These are phyloP conservation scores for Amblyopsis hoosieri DNA, from an alignment of 2,797 vertebrate genomes.

Conservation along the genomic window DNA sequence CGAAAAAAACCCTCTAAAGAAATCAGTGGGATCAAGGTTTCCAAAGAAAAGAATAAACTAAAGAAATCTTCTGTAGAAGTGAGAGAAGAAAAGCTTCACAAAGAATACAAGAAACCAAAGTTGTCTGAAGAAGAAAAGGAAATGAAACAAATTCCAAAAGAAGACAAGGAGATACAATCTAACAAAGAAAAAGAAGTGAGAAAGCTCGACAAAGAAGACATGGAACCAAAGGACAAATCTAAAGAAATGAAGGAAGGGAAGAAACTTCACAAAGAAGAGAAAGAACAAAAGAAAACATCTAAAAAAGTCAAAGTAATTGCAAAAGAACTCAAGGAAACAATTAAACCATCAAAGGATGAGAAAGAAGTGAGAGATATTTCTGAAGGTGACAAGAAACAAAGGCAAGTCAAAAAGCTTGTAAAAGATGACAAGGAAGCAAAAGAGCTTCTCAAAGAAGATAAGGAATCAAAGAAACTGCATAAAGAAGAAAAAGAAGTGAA, in stretches of 20 bases:
- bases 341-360: neutral
- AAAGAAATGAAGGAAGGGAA: neutral
- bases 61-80: neutral
- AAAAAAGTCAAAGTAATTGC: neutral
- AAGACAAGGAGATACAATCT: neutral
- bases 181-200: slow-evolving; percentile 3
- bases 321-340: neutral
- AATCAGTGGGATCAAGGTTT: neutral
- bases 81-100: neutral
- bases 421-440: neutral
- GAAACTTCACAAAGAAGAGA: neutral
- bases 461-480: neutral
- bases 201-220: neutral
- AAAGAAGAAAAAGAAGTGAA: neutral
- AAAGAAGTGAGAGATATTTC: neutral
- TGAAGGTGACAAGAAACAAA: slow-evolving; percentile 17
- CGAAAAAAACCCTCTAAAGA: neutral
- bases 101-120: neutral
- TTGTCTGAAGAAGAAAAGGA: neutral
- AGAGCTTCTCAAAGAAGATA: neutral
- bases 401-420: neutral
- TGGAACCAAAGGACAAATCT: neutral
- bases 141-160: neutral
- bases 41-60: neutral
- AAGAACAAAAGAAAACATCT: neutral